These are phyloP conservation scores for Uria aalge DNA, from an alignment of 2,113 vertebrate species.

Conservation along the genomic window DNA sequence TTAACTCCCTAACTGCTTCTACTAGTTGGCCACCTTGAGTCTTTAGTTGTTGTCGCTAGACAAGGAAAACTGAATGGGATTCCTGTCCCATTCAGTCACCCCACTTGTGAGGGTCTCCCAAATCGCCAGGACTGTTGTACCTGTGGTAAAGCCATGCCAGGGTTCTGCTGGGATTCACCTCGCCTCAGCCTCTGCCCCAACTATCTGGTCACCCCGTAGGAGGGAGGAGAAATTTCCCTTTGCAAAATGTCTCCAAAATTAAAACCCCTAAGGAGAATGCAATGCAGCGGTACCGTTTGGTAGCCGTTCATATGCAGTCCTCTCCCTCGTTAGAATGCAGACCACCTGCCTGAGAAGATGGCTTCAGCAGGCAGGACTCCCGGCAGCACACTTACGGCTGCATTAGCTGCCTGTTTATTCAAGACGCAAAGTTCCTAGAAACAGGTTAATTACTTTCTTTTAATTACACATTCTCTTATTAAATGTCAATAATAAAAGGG, in stretches of 20 bases:
- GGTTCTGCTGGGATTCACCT: background rate
- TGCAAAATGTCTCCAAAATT: background rate
- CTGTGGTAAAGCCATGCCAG: background rate
- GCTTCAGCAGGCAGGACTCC: background rate
- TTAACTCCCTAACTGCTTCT: background rate
- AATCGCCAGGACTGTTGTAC: background rate
- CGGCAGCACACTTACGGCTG: background rate
- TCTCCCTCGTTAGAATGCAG: background rate
- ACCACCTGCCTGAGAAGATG: background rate
- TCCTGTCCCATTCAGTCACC: background rate
- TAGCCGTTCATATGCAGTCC: background rate
- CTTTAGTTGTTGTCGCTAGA: background rate
- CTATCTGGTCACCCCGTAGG: rapidly evolving
- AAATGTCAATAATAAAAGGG: background rate
- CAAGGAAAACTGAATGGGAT: background rate
- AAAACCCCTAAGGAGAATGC: background rate
- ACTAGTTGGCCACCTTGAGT: background rate
- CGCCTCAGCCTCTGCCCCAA: background rate
- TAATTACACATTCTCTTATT: constrained; percentile 28
- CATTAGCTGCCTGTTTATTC: background rate
- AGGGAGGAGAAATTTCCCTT: background rate
- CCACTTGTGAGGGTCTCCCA: background rate
- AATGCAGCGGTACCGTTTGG: rapidly evolving
- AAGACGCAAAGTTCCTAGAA: constrained; percentile 5
- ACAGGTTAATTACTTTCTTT: constrained; percentile 10